phyloP scores from a whole-genome alignment of 2,113 vertebrate genomes.

The Illadopsis cleaveri region DNA sequence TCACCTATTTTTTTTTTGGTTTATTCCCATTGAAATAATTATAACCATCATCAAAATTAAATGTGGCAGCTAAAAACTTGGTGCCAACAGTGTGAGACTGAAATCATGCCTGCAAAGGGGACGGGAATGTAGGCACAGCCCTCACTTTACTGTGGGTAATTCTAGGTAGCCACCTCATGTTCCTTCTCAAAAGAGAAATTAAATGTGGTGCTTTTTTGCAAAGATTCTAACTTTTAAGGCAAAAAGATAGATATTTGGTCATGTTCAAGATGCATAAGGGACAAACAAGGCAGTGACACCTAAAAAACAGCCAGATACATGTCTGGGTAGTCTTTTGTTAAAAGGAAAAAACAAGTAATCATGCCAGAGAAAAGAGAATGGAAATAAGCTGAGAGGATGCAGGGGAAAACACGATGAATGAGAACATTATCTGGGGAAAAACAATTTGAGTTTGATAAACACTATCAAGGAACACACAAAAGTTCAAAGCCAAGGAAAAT shows the following conservation, averaged over 20 bases:
- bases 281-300: background rate
- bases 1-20: background rate
- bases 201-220: background rate
- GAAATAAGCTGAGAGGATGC: background rate
- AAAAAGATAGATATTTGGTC: background rate
- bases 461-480: background rate
- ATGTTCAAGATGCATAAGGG: background rate
- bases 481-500: background rate
- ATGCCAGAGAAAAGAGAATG: background rate
- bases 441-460: background rate
- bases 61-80: background rate
- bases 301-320: background rate
- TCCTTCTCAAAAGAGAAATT: background rate
- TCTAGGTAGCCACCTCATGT: background rate
- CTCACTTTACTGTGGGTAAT: background rate
- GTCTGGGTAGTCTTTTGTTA: background rate
- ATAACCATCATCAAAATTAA: background rate
- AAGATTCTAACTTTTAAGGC: background rate
- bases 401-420: background rate
- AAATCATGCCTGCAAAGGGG: background rate
- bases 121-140: background rate
- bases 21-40: background rate
- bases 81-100: background rate
- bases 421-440: background rate
- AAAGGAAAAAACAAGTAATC: slow-evolving; percentile 1